These are phyloP conservation scores for Notarius lentiginosus DNA, from an alignment of 2,113 vertebrate genomes.

Conservation along the genomic window DNA sequence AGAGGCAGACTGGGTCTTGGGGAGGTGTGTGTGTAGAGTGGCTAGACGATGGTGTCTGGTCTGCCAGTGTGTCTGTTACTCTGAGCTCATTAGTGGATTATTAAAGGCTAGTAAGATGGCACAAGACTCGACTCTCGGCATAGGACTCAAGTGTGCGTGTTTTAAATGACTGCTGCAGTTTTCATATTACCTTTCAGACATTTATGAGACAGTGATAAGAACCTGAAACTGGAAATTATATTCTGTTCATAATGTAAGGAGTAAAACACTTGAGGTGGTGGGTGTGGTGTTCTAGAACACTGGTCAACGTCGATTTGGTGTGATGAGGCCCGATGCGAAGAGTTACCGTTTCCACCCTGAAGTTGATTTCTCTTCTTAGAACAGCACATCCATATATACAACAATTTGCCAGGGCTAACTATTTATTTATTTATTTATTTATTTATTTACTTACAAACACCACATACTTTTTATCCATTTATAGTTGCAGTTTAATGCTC, in stretches of 20 bases:
- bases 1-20: background rate
- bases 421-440: background rate
- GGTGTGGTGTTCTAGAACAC: background rate
- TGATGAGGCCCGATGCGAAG: background rate
- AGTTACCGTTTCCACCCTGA: background rate
- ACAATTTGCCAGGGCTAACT: background rate
- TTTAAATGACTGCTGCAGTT: background rate
- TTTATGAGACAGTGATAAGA: background rate
- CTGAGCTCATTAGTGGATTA: conserved; percentile 73
- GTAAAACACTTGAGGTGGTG: background rate
- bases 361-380: background rate
- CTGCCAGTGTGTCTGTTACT: conserved; percentile 51
- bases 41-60: conserved; percentile 62
- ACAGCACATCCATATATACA: background rate
- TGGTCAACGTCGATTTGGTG: background rate
- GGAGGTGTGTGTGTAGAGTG: conserved; percentile 3
- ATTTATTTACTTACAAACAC: background rate
- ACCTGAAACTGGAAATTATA: background rate
- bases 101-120: conserved; percentile 44
- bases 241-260: background rate
- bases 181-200: background rate
- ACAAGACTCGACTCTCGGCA: background rate
- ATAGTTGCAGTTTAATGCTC: background rate
- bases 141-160: background rate
- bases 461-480: background rate